Base-by-base conservation (phyloP, 1,140 invertebrate genomes). In the Drosophila guanche region DNA sequence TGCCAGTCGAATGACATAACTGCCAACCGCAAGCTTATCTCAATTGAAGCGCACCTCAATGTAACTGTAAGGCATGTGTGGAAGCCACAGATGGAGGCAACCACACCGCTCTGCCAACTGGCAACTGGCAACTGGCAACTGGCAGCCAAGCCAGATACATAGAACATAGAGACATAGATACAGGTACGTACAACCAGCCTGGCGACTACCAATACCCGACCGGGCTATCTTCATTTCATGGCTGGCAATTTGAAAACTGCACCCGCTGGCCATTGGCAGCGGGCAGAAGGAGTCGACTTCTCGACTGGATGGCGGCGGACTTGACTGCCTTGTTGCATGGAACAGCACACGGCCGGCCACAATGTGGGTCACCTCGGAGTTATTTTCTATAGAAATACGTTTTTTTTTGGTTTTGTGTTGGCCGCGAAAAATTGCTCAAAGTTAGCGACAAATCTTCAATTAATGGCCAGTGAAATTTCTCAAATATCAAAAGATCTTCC, bases 331-430 rank as follows among this genome's bases (percentile, higher is more conserved):
- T 60, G 33, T 37, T 37, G 33, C 33, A 37, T 37, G 33, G 29
- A 10, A 33, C 10, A 33, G 29, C 29, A 33, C 29, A 33, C 29
- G 29, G 33, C 33, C 33, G 33, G 25, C 25, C 25, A 6, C 33
- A 37, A 85, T 84, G 69, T 66, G 76, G 23, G 53, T 50, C 69
- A 80, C 66, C 42, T 53, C 70, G 33, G 57, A 79, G 80, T 58
- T 84, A 85, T 86, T 85, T 85, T 86, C 70, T 81, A 70, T 66
- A 77, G 81, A 85, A 85, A 86, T 80, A 74, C 47, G 73, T 74
- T 73, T 73, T 74, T 74, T 73, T 73, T 55, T 77, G 79, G 65
- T 74, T 74, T 73, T 73, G 50, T 77, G 79, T 66, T 67, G 77
- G 73, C 76, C 68, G 80, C 73, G 74, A 75, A 72, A 76, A 63